These are phyloP conservation scores for Oxystoma pomonae DNA, from an alignment of 2,888 invertebrate genomes.

Conservation along the genomic window DNA sequence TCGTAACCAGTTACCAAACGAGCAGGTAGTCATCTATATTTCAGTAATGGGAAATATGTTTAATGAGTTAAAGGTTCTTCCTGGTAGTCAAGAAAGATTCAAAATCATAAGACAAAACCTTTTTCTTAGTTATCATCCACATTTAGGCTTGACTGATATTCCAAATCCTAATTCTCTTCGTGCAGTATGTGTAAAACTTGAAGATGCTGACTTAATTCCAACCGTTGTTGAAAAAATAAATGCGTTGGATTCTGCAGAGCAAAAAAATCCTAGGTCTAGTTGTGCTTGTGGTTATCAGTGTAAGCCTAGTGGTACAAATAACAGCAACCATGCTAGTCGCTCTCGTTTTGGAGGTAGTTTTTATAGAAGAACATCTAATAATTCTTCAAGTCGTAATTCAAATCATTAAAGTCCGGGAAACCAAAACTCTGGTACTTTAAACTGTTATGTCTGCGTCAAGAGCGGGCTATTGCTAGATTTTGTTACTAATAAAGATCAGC, in stretches of 20 bases:
- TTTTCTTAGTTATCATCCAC: background rate
- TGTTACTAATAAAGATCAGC: too few relatives aligned
- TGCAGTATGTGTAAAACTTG: background rate
- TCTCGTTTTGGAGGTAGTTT: too few relatives aligned
- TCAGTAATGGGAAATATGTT: constrained; percentile 10
- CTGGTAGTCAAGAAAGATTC: constrained; percentile 7
- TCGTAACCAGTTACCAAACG: constrained; percentile 7
- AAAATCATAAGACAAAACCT: constrained; percentile 11
- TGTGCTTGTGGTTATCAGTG: background rate
- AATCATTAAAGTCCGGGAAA: too few relatives aligned
- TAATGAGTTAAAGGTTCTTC: constrained; percentile 2
- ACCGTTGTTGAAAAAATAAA: background rate
- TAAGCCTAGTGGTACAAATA: too few relatives aligned
- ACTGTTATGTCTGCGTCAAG: too few relatives aligned
- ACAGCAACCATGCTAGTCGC: too few relatives aligned
- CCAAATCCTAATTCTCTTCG: background rate
- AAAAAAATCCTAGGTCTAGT: background rate
- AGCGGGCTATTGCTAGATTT: too few relatives aligned
- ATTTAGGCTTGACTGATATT: constrained; percentile 8
- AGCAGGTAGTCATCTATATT: constrained; percentile 9
- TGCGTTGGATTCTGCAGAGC: background rate
- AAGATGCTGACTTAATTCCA: background rate
- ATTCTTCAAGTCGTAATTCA: too few relatives aligned
- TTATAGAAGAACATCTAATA: too few relatives aligned
- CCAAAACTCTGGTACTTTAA: too few relatives aligned